phyloP scores from a whole-genome alignment of 2,888 invertebrate species.

The Neuroscelio doddi region DNA sequence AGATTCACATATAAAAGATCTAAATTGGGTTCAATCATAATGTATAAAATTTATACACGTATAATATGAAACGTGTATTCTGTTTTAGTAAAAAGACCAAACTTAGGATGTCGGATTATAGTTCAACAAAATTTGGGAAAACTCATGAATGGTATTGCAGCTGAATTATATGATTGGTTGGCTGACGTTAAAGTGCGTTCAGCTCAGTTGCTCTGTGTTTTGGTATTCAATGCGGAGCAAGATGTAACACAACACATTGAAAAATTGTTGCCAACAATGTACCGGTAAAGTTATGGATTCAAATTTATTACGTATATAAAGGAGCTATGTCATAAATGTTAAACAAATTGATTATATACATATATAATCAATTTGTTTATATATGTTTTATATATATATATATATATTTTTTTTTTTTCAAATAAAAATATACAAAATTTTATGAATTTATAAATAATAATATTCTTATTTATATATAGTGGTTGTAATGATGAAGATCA shows the following conservation, averaged over 20 bases:
- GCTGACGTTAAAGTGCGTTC: conserved; percentile 78
- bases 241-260: conserved; percentile 81
- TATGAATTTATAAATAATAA: too few relatives aligned
- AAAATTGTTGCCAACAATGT: conserved; percentile 76
- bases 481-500: conserved; percentile 81
- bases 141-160: conserved; percentile 80
- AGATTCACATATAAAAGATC: too few relatives aligned
- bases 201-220: conserved; percentile 81
- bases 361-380: too few relatives aligned
- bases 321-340: too few relatives aligned
- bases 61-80: conserved; percentile 6
- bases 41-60: too few relatives aligned
- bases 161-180: conserved; percentile 87
- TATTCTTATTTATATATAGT: conserved; percentile 60
- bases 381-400: too few relatives aligned
- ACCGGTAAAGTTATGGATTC: conserved; percentile 62
- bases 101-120: conserved; percentile 87
- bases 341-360: too few relatives aligned
- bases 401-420: too few relatives aligned
- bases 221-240: conserved; percentile 83
- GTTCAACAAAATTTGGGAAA: conserved; percentile 84
- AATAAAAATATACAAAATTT: too few relatives aligned
- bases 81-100: conserved; percentile 81
- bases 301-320: too few relatives aligned
- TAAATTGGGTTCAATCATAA: too few relatives aligned